These are phyloP conservation scores for Nemurella pictetii DNA, from an alignment of 2,888 invertebrate genomes.

Conservation along the genomic window DNA sequence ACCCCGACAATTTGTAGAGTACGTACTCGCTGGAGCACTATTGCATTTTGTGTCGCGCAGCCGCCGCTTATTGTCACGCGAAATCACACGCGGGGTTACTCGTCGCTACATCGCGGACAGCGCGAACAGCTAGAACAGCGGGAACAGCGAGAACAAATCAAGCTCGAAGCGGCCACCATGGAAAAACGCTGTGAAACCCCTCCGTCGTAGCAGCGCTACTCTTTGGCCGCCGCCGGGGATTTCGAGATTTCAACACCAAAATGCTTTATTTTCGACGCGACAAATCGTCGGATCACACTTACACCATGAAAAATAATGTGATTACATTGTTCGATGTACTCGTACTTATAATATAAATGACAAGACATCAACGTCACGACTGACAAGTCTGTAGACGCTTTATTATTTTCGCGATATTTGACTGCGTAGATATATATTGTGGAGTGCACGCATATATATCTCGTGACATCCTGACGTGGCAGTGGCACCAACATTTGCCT, in stretches of 20 bases:
- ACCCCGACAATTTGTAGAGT: background rate
- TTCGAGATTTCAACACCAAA: background rate
- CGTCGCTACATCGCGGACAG: no score
- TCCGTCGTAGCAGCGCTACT: background rate
- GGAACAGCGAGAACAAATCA: background rate
- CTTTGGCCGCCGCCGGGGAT: background rate
- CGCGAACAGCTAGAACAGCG: no score
- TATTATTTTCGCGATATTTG: background rate
- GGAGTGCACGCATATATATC: background rate
- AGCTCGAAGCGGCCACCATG: background rate
- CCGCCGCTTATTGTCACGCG: background rate
- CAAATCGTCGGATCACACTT: background rate
- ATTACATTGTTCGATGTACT: background rate
- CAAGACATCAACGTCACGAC: background rate
- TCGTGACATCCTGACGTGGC: background rate
- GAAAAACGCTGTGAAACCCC: background rate
- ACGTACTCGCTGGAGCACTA: background rate
- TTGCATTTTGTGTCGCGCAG: background rate
- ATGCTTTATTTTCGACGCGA: background rate
- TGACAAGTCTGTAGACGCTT: background rate
- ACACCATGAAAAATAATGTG: background rate
- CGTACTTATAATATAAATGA: background rate
- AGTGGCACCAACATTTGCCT: slow-evolving; percentile 19
- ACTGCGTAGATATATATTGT: background rate
- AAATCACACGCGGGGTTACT: background rate